Base-by-base conservation (phyloP, 2,888 invertebrate genomes). In the Rhyacophila evoluta region DNA sequence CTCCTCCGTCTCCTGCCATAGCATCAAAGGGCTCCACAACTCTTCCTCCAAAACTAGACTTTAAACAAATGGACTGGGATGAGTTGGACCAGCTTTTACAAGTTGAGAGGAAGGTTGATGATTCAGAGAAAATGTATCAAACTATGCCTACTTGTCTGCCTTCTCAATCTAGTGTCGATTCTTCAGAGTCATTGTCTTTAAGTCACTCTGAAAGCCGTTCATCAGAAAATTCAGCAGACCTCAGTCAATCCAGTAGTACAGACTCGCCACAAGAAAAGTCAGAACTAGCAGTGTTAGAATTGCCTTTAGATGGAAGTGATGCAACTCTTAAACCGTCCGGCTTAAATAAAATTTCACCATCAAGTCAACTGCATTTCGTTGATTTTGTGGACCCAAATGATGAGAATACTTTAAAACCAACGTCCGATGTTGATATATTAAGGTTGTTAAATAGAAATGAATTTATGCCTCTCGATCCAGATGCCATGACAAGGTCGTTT, bases 31-130 rank as follows among this genome's bases (percentile, higher is more conserved):
- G 84, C 19, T 85, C 85, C 41, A 72, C 79, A 4, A 94, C 94
- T 2, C 86, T 94, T 82, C 94, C 94, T 11, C 90, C 92, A 73
- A 94, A 94, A 84, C 85, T 94, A 80, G 92, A 92, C 83, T 88
- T 92, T 27, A 92, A 92, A 83, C 91, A 91, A 78, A 87, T 92
- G 84, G 91, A 93, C 83, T 93, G 93, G 93, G 93, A 94, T 85
- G 94, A 94, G 84, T 86, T 94, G 39, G 94, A 94, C 84, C 93
- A 94, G 83, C 86, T 94, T 36, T 86, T 94, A 79, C 93, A 93
- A 86, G 93, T 93, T 1, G 94, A 93, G 85, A 88, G 93, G 39
- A 91, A 91, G 84, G 86, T 91, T 12, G 92, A 91, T 81, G 91
- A 92, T 69, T 88, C 90, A 74, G 92, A 92, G 69, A 93, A 93